These are phyloP conservation scores for Planococcus citri DNA, from an alignment of 1,140 invertebrate genomes.

Conservation along the genomic window DNA sequence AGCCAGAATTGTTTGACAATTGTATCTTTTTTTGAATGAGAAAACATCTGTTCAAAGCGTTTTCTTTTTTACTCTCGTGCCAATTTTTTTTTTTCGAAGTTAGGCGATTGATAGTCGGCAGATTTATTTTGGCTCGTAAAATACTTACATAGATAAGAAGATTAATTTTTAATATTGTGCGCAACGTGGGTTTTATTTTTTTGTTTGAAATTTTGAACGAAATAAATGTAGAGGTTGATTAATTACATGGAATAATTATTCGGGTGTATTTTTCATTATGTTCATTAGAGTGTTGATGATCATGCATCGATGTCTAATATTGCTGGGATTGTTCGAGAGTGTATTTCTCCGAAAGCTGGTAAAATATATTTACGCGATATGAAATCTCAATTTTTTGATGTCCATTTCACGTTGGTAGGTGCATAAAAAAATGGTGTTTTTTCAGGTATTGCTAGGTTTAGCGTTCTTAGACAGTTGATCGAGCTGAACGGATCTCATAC, in stretches of 20 bases:
- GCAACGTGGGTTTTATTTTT: no score
- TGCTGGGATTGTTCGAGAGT: constrained; percentile 36
- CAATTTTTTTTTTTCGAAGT: not conserved
- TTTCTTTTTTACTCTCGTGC: not conserved
- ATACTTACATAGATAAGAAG: no score
- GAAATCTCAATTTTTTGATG: no score
- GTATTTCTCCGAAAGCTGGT: constrained; percentile 33
- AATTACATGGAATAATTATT: no score
- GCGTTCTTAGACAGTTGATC: constrained; percentile 34
- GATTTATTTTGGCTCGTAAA: not conserved
- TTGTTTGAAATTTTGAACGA: no score
- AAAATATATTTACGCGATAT: constrained; percentile 23
- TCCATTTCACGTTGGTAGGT: no score
- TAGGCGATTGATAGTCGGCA: not conserved
- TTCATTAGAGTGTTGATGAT: constrained; percentile 34
- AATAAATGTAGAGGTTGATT: no score
- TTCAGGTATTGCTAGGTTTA: constrained; percentile 28
- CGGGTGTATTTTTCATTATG: not conserved
- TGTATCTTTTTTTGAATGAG: not conserved
- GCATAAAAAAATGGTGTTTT: no score
- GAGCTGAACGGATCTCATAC: constrained; percentile 36
- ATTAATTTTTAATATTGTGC: no score
- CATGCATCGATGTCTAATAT: constrained; percentile 33
- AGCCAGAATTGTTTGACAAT: not conserved
- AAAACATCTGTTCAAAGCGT: not conserved